Base-by-base conservation (phyloP, 2,113 vertebrate species). In the Cottus gobio region DNA sequence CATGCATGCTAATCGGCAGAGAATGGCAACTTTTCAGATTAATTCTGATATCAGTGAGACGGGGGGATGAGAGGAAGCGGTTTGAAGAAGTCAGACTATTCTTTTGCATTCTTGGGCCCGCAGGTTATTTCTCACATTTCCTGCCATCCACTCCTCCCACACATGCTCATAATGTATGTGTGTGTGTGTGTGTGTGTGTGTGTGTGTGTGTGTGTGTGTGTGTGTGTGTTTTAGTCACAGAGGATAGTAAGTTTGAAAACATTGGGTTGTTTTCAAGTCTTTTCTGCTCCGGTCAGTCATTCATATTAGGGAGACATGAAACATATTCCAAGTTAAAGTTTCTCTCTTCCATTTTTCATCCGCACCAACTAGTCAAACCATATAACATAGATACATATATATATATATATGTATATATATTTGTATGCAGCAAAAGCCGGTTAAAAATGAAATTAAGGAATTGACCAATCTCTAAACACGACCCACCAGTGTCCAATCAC, bases 1-100 rank as follows among this genome's bases (percentile, higher is more conserved):
- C 7, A 83, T 68, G 88, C 71, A 89, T 90, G 72, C 79, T 85
- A 84, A 92, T 84, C 4, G 36, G 11, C 13, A 3, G 60, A 79
- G 79, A 66, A 68, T 22, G 64, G 74, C 62, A 70, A 74, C 78
- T 79, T 84, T 83, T 77, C 74, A 80, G 72, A 87, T 89, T 80
- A 30, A 34, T 42, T 71, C 50, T 74, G 78, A 85, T 65, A 83
- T 52, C 66, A 64, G 42, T 58, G 20, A 73, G 30, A 44, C 18
- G 3, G 26, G 5, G 31, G 42, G 2, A 5, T 16, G 34, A 71
- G 71, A 63, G 42, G 46, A 36, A 67, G 24, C 37, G 68, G 54
- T 67, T 26, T 60, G 52, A 56, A 26, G 9, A 24, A 24, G 52
- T 54, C 52, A 11, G n/a, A 54, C 52, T 54, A 24, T 26, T 56